Evolutionary conservation across 2,113 vertebrate genomes (phyloP).

Genomic region (Gobiocypris rarus): DNA sequence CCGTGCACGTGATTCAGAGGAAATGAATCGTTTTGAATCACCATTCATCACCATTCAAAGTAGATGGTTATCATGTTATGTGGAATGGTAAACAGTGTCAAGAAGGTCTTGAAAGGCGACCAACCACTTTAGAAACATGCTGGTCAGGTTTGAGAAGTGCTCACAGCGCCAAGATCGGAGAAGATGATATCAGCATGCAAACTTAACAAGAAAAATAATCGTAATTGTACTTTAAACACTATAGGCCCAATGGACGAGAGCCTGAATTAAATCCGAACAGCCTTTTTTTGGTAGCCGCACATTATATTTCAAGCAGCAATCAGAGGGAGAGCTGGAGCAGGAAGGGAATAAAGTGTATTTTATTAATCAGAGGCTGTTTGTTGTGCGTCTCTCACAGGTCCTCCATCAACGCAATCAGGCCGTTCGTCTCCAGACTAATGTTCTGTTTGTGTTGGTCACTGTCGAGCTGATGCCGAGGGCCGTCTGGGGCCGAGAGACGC

Average conservation of each 20-base stretch:
- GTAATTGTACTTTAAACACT: background rate
- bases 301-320: no score
- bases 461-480: slow-evolving; percentile 19
- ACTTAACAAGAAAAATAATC: background rate
- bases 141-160: background rate
- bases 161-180: background rate
- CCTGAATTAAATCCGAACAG: slow-evolving; percentile 16
- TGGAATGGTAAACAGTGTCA: background rate
- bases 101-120: background rate
- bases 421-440: slow-evolving; percentile 67
- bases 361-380: slow-evolving; percentile 65
- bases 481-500: slow-evolving; percentile 7
- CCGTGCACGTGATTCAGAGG: background rate
- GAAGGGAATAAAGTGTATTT: slow-evolving; percentile 12
- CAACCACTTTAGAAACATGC: background rate
- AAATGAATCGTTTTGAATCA: background rate
- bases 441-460: slow-evolving; percentile 69
- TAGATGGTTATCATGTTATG: background rate
- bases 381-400: slow-evolving; percentile 67
- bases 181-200: background rate
- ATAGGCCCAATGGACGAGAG: background rate
- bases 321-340: background rate
- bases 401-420: slow-evolving; percentile 68
- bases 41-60: background rate
- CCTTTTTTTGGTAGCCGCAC: slow-evolving; percentile 12